Conservation (phyloP, 2,888 invertebrate species). For the Phaonia tiefii region DNA sequence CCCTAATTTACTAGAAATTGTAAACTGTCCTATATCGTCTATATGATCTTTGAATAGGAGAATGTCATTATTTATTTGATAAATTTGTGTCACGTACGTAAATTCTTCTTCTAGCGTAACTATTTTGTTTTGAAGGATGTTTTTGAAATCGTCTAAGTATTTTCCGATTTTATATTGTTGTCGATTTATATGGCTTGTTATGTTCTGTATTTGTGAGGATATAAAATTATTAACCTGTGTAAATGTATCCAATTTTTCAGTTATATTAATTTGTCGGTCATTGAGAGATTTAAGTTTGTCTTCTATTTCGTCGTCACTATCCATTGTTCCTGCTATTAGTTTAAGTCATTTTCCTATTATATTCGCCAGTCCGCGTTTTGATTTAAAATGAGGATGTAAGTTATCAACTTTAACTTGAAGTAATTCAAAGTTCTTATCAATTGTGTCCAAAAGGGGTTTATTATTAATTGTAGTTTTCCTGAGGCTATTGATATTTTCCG, state of each 20-base stretch:
- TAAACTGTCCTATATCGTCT: constrained; percentile 52
- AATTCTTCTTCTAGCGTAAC: constrained; percentile 64
- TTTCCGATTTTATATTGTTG: constrained; percentile 61
- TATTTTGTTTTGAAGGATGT: constrained; percentile 53
- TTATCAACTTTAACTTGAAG: constrained; percentile 18
- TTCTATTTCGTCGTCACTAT: constrained; percentile 57
- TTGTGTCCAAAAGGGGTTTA: constrained; percentile 22
- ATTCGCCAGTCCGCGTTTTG: constrained; percentile 54
- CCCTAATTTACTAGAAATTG: constrained; percentile 52
- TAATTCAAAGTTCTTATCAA: constrained; percentile 7
- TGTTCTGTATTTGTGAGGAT: constrained; percentile 62
- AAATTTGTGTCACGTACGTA: constrained; percentile 57
- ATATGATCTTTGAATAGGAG: constrained; percentile 54
- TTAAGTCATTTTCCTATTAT: constrained; percentile 60
- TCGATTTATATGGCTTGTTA: constrained; percentile 62
- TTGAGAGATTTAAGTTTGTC: constrained; percentile 37
- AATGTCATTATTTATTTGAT: constrained; percentile 65
- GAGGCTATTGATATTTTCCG: neutral
- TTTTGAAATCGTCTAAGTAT: constrained; percentile 62
- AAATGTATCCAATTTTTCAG: constrained; percentile 40
- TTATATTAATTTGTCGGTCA: constrained; percentile 33
- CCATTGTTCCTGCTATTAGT: constrained; percentile 62
- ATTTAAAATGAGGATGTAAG: constrained; percentile 46
- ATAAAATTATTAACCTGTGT: constrained; percentile 43
- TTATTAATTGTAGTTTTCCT: neutral